Percentiles rank a stretch among this genome's conserved stretches.
phyloP scores from a whole-genome alignment of 2,888 invertebrate species.

The Oligia latruncula region DNA sequence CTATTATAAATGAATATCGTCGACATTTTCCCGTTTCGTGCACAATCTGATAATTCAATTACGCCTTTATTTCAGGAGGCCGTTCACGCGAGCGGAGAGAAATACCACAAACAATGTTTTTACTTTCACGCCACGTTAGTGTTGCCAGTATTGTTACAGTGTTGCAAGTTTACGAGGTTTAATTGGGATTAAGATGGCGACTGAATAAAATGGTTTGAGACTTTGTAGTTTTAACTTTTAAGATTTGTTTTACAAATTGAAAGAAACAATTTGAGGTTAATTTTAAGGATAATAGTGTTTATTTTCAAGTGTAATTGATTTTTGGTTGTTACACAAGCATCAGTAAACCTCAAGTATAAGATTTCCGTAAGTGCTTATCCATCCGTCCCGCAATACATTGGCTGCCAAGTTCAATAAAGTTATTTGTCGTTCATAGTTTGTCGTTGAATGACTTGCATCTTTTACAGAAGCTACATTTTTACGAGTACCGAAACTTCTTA shows the following conservation, averaged over 20 bases:
- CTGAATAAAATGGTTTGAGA: constrained; percentile 20
- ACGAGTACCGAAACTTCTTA: background rate
- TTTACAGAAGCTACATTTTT: background rate
- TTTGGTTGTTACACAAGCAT: background rate
- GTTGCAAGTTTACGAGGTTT: constrained; percentile 60
- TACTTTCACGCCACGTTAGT: constrained; percentile 61
- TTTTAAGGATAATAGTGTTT: background rate
- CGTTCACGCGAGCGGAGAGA: constrained; percentile 60
- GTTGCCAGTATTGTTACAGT: constrained; percentile 41
- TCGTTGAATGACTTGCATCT: background rate
- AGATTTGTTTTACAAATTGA: background rate
- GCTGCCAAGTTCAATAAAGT: constrained; percentile 22
- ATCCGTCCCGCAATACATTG: background rate
- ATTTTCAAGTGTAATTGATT: background rate
- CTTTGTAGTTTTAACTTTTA: constrained; percentile 35
- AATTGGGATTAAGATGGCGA: constrained; percentile 48
- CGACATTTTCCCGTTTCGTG: constrained; percentile 65
- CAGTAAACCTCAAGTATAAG: background rate
- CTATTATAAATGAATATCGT: constrained; percentile 61
- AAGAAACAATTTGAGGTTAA: background rate
- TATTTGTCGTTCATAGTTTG: background rate
- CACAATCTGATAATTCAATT: constrained; percentile 70
- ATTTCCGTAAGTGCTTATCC: constrained; percentile 9
- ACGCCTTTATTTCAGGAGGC: constrained; percentile 62
- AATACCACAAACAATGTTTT: constrained; percentile 64